phyloP scores from a whole-genome alignment of 1,140 invertebrate genomes.

The Mizuhopecten yessoensis region DNA sequence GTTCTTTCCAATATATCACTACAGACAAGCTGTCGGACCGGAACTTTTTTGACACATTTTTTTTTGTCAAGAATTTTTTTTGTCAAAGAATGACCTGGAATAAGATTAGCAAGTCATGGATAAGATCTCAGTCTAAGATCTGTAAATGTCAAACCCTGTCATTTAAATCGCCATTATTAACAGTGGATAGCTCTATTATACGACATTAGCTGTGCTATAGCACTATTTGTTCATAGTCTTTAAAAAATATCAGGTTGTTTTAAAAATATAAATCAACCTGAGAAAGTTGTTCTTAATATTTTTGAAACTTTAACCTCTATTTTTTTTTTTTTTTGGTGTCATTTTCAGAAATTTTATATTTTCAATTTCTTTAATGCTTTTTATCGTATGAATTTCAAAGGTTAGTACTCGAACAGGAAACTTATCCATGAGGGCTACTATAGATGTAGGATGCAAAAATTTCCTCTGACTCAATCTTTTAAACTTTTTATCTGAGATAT shows the following conservation, averaged over 20 bases:
- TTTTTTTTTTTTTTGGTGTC: too few species aligned
- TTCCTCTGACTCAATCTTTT: not conserved
- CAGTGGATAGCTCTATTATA: not conserved
- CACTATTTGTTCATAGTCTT: not conserved
- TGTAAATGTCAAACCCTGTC: conserved; percentile 18
- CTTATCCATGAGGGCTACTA: not conserved
- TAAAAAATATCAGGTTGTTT: not conserved
- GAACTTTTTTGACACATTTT: conserved; percentile 39
- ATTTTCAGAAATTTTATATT: not conserved
- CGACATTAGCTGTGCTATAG: not conserved
- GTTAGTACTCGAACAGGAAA: not conserved
- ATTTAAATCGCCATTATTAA: conserved; percentile 18
- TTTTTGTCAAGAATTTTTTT: not conserved
- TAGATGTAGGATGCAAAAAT: not conserved
- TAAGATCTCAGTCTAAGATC: conserved; percentile 18
- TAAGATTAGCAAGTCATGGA: conserved; percentile 38
- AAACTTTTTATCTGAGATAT: not conserved
- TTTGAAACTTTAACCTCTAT: not conserved
- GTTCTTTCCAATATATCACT: conserved; percentile 2
- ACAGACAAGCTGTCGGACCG: not conserved
- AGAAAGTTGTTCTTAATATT: not conserved
- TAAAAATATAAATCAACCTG: not conserved
- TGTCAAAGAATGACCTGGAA: conserved; percentile 22
- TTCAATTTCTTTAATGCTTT: not conserved
- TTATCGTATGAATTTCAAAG: not conserved